Percentiles rank a stretch among this genome's conserved stretches.
Conservation (phyloP, 1,140 invertebrate species). For the Coelopa frigida region DNA sequence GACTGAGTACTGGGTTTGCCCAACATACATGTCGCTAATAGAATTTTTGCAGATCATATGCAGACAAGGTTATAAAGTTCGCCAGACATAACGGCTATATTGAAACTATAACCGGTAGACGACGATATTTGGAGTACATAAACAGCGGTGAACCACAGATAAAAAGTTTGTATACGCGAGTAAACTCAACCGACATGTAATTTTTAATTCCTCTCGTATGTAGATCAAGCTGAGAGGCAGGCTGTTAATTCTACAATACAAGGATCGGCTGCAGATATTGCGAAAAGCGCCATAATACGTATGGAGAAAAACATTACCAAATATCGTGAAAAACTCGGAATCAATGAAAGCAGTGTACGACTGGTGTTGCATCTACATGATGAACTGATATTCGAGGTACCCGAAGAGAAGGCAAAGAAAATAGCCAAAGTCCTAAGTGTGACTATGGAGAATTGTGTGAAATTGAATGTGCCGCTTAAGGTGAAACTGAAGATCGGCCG, state of each 20-base stretch:
- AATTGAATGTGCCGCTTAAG: conserved; percentile 68
- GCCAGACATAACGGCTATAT: conserved; percentile 72
- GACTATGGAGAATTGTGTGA: conserved; percentile 73
- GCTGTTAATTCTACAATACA: conserved; percentile 93
- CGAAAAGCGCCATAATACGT: conserved; percentile 81
- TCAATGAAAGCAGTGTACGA: conserved; percentile 28
- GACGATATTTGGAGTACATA: conserved; percentile 73
- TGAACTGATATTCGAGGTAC: conserved; percentile 91
- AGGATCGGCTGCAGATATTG: conserved; percentile 91
- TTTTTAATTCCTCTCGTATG: conserved; percentile 4
- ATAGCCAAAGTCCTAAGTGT: conserved; percentile 62
- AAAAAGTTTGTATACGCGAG: conserved; percentile 48
- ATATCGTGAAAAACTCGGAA: conserved; percentile 31
- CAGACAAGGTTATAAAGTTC: conserved; percentile 57
- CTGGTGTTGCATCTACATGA: conserved; percentile 91
- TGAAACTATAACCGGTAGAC: conserved; percentile 71
- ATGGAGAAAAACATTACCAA: conserved; percentile 56
- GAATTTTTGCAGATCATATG: conserved; percentile 50
- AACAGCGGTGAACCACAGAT: conserved; percentile 54
- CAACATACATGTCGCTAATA: not conserved
- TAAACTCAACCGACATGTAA: no score
- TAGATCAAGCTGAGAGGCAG: conserved; percentile 87
- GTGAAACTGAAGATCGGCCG: conserved; percentile 78
- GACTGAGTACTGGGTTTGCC: not conserved
- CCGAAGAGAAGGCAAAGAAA: conserved; percentile 50